Evolutionary conservation across 2,888 invertebrate genomes (phyloP).

Genomic region (Polymixis flavicincta): DNA sequence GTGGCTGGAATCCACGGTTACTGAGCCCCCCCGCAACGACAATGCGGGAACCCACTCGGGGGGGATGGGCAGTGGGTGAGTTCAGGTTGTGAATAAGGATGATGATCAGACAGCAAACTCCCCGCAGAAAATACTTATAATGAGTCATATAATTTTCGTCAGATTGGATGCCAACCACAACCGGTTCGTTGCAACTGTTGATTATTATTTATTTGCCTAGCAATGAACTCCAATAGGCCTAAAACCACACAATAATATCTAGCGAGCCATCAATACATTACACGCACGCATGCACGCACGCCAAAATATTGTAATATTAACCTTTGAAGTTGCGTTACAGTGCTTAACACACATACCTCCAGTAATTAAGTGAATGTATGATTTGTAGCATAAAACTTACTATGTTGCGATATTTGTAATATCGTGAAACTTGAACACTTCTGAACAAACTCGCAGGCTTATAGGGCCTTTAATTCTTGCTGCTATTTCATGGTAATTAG

Average conservation of each 20-base stretch:
- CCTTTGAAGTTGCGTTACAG: conserved; percentile 48
- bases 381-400: conserved; percentile 32
- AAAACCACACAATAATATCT: conserved; percentile 6
- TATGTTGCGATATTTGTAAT: conserved; percentile 32
- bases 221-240: conserved; percentile 10
- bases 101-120: background rate
- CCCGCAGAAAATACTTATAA: conserved; percentile 1
- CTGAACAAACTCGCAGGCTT: background rate
- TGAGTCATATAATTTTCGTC: background rate
- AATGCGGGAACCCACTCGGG: too few relatives aligned
- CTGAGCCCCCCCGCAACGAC: too few relatives aligned
- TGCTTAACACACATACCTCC: conserved; percentile 52
- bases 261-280: conserved; percentile 17
- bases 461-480: background rate
- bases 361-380: conserved; percentile 46
- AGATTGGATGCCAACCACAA: conserved; percentile 1
- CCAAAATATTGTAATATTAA: conserved; percentile 53
- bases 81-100: too few relatives aligned
- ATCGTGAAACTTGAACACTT: background rate
- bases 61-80: too few relatives aligned
- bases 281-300: conserved; percentile 32
- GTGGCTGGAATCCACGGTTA: too few relatives aligned
- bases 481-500: background rate
- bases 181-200: background rate
- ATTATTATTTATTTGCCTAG: conserved; percentile 12